These are phyloP conservation scores for Ellobius talpinus DNA, from an alignment of 2,113 vertebrate genomes.

Conservation along the genomic window DNA sequence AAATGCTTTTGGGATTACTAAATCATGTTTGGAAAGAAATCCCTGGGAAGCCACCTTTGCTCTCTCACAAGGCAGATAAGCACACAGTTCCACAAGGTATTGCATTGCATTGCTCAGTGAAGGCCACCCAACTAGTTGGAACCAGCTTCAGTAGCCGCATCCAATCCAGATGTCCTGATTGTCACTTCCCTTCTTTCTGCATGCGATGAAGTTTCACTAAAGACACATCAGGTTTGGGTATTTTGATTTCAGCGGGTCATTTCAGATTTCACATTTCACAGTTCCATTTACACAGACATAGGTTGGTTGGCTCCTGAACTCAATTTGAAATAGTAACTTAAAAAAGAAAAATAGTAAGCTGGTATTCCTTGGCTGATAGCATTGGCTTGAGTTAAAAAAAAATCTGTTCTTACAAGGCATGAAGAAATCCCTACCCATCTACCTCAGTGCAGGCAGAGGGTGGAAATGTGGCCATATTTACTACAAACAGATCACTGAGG, in stretches of 20 bases:
- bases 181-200: not conserved
- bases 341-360: conserved; percentile 25
- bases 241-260: not conserved
- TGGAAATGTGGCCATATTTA: conserved; percentile 55
- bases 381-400: conserved; percentile 51
- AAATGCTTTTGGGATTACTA: not conserved
- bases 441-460: conserved; percentile 72
- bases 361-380: conserved; percentile 62
- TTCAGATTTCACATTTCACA: not conserved
- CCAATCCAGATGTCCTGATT: not conserved
- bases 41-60: not conserved
- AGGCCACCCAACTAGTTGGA: not conserved
- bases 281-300: not conserved
- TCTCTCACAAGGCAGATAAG: not conserved
- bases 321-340: not conserved
- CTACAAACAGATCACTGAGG: conserved; percentile 60
- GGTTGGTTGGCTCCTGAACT: not conserved
- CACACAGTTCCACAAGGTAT: too few species aligned
- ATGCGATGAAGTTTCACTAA: not conserved
- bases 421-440: conserved; percentile 72
- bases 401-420: conserved; percentile 73
- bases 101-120: not conserved
- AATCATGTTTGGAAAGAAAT: not conserved
- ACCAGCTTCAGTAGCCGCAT: not conserved
- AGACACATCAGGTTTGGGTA: not conserved